phyloP scores from a whole-genome alignment of 2,797 vertebrate species.

The Oophaga sylvatica region DNA sequence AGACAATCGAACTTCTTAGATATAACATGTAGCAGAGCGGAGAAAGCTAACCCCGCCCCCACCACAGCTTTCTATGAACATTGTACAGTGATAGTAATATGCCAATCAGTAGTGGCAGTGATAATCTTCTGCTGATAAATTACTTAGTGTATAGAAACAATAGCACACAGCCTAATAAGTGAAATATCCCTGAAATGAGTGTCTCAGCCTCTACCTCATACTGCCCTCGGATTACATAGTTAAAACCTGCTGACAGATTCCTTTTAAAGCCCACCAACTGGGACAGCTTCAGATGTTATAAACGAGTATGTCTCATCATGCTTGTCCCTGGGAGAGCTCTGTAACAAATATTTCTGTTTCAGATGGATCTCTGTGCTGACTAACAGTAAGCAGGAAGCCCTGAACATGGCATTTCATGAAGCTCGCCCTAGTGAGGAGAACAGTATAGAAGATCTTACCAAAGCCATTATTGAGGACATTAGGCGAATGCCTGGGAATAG shows the following conservation, averaged over 20 bases:
- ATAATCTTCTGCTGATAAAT: no score
- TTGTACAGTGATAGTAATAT: no score
- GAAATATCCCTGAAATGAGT: neutral
- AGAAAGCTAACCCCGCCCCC: no score
- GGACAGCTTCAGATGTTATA: neutral
- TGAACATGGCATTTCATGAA: constrained; percentile 79
- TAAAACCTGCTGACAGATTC: neutral
- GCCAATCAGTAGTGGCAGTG: no score
- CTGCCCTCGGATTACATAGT: no score
- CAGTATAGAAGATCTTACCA: constrained; percentile 79
- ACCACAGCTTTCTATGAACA: no score
- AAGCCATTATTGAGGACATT: constrained; percentile 80
- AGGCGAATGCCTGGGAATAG: constrained; percentile 80
- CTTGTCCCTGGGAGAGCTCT: neutral
- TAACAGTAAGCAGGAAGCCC: constrained; percentile 85
- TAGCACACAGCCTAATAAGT: no score
- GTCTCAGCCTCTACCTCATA: no score
- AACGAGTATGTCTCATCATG: neutral
- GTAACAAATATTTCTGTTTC: neutral
- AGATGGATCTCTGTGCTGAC: constrained; percentile 76
- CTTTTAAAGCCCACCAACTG: neutral
- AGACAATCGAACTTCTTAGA: no score
- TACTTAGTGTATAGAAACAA: no score
- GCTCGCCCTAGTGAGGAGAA: constrained; percentile 68
- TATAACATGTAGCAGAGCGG: no score